Evolutionary conservation across 2,113 vertebrate genomes (phyloP).

Genomic region (Corydoras sp.): DNA sequence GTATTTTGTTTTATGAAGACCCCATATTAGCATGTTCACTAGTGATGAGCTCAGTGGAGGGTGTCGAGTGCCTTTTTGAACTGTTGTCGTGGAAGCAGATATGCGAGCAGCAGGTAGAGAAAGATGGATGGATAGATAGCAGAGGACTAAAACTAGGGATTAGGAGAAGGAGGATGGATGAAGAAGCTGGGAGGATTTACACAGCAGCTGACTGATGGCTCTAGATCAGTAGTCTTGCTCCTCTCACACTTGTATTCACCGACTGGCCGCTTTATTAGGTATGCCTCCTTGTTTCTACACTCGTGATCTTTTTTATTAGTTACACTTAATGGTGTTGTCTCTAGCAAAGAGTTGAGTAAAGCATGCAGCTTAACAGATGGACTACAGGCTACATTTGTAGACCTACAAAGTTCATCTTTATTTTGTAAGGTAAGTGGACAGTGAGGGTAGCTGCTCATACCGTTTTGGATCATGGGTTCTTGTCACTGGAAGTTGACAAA

Average conservation of each 20-base stretch:
- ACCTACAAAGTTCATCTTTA: too few species aligned
- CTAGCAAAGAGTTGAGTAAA: too few species aligned
- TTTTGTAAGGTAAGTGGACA: too few species aligned
- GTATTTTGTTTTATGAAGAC: too few species aligned
- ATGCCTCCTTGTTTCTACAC: not conserved
- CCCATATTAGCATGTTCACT: too few species aligned
- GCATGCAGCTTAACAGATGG: too few species aligned
- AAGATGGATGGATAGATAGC: not conserved
- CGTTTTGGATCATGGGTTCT: too few species aligned
- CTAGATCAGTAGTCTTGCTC: conserved; percentile 22
- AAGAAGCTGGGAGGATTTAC: conserved; percentile 19
- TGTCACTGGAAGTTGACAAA: too few species aligned
- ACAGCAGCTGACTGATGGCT: conserved; percentile 25
- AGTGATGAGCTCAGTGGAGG: not conserved
- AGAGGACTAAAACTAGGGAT: not conserved
- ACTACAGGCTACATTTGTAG: too few species aligned
- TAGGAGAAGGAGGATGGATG: conserved; percentile 11
- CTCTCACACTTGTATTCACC: not conserved
- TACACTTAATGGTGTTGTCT: too few species aligned
- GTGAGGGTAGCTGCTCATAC: too few species aligned
- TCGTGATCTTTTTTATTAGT: not conserved
- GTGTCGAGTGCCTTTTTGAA: not conserved
- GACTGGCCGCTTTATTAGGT: too few species aligned
- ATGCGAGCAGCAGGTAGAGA: conserved; percentile 1
- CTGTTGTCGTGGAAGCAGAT: not conserved